A percentile compares a stretch with the other conserved stretches of the same genome.
These are phyloP conservation scores for Delichon dasypus DNA, from an alignment of 2,797 vertebrate genomes.

Conservation along the genomic window DNA sequence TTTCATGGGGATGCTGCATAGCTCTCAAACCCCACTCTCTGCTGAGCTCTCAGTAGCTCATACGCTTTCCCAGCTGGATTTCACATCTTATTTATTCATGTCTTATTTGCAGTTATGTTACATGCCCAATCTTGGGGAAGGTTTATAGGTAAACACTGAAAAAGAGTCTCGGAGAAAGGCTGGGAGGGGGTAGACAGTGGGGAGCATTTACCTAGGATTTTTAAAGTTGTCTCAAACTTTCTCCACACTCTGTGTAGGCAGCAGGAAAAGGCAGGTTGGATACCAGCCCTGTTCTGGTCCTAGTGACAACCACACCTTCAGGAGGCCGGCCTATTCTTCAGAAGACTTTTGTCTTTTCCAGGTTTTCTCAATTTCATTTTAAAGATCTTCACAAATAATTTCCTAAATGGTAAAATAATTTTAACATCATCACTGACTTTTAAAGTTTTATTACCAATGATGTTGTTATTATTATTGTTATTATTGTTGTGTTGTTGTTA, in stretches of 20 bases:
- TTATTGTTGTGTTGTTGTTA: neutral
- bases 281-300: neutral
- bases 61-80: neutral
- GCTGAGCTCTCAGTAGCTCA: neutral
- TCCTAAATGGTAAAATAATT: neutral
- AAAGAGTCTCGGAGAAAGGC: neutral
- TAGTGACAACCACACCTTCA: neutral
- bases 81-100: neutral
- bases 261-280: neutral
- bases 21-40: neutral
- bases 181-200: neutral
- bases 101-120: neutral
- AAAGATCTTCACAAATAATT: neutral
- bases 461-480: rapidly evolving
- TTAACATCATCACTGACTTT: neutral
- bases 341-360: neutral
- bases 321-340: neutral
- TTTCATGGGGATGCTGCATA: rapidly evolving
- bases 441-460: neutral
- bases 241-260: rapidly evolving
- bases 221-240: neutral
- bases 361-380: neutral
- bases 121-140: rapidly evolving
- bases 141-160: neutral
- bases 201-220: neutral